Conservation (phyloP, 2,888 invertebrate species). For the Nomada ferruginata region DNA sequence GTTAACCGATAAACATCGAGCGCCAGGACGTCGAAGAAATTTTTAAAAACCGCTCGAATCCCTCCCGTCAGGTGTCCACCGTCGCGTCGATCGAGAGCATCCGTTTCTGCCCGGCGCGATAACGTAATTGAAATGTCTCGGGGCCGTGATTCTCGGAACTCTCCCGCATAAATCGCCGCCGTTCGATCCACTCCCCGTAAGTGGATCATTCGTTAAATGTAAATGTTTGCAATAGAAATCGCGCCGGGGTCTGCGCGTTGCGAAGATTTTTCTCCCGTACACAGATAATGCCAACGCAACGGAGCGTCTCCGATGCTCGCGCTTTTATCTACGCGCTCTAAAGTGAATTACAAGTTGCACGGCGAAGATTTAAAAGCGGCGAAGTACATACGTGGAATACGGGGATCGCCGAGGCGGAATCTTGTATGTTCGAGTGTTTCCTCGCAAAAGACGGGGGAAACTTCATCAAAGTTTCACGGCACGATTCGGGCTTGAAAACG, state of each 20-base stretch:
- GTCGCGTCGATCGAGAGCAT: not conserved
- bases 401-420: not conserved
- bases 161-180: conserved; percentile 42
- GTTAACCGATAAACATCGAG: conserved; percentile 15
- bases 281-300: conserved; percentile 30
- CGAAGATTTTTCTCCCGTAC: conserved; percentile 17
- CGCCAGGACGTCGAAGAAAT: not conserved
- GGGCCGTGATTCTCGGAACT: conserved; percentile 31
- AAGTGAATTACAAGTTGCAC: conserved; percentile 37
- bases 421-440: not conserved
- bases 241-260: not conserved
- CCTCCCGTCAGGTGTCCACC: conserved; percentile 10
- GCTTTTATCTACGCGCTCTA: conserved; percentile 34
- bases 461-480: conserved; percentile 33
- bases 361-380: conserved; percentile 6
- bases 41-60: not conserved
- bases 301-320: conserved; percentile 11
- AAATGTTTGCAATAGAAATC: conserved; percentile 51
- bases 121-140: conserved; percentile 61
- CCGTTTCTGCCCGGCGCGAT: conserved; percentile 21
- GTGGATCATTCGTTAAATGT: conserved; percentile 55
- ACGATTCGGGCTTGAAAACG: not conserved
- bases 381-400: no score
- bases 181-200: conserved; percentile 36
- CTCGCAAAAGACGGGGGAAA: not conserved